Evolutionary conservation across 2,797 vertebrate species (phyloP), one percentile per base, ranked within the genome.

Genomic region (Acipenser oxyrinchus): DNA sequence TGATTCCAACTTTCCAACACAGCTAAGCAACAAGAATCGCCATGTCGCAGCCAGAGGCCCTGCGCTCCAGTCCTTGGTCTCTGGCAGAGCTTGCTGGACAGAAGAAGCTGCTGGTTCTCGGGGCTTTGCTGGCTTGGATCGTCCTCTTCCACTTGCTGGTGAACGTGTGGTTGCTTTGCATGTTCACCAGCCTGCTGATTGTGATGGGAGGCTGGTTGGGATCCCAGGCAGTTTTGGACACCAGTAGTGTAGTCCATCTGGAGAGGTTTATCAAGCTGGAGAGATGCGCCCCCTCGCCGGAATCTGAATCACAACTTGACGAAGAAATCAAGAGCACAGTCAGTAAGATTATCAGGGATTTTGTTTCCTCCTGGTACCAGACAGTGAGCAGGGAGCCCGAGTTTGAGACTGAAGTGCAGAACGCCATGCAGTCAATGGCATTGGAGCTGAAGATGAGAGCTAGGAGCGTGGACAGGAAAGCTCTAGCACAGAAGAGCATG

Each of bases 341-440:
- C 64, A 83, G 23, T 9, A 96, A 98, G 77, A 92, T 98, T 69
- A 79, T 98, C 66, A 78, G 93, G 52, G 96, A 99, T 71, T 98
- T 99, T 23, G 94, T 98, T 8, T 84, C 89, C 0, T 96, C 93
- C 0, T 99, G 96, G 96, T 97, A 95, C 77, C 77, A 77, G 61
- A 88, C 90, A 0, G 85, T 98, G 68, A 94, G 93, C 70, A 79
- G 75, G 0, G 91, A 95, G 74, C 84, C 77, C 0, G 76, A 76
- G 12, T 98, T 98, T 60, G 91, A 96, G 81, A 75, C 72, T 0
- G 91, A 95, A 73, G 86, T 95, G 62, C 82, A 91, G 37, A 79
- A 82, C 0, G 92, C 93, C 59, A 96, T 98, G 95, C 75, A 82
- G 61, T 89, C 81, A 0, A 78, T 96, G 84, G 91, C 90, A 0